A percentile compares a stretch with the other conserved stretches of the same genome.
These are phyloP conservation scores for Poecilobothrus nobilitatus DNA, from an alignment of 2,888 invertebrate genomes.

Conservation along the genomic window DNA sequence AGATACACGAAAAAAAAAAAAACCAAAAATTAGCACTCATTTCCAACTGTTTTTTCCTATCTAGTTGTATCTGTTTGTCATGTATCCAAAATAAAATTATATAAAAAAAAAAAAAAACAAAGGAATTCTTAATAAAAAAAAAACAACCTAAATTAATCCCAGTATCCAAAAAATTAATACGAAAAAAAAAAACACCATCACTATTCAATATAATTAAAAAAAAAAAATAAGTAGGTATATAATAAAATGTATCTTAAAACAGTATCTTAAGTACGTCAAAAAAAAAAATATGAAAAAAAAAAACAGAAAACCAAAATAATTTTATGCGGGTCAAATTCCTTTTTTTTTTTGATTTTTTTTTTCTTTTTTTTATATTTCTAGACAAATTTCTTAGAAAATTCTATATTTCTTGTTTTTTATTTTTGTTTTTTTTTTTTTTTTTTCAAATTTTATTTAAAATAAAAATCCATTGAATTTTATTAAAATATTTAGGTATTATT, in stretches of 20 bases:
- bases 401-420: not conserved
- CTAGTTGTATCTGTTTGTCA: no score
- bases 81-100: no score
- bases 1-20: no score
- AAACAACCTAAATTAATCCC: not conserved
- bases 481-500: no score
- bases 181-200: not conserved
- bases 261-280: not conserved
- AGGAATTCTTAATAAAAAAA: no score
- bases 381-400: constrained; percentile 3
- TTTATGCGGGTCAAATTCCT: not conserved
- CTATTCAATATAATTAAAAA: not conserved
- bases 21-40: no score
- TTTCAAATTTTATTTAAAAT: no score
- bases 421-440: no score
- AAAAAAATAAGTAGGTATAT: not conserved
- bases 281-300: not conserved
- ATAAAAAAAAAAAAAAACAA: no score
- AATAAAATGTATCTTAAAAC: not conserved
- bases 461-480: no score
- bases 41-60: no score
- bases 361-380: not conserved
- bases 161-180: not conserved
- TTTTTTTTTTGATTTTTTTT: no score
- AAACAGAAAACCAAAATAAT: not conserved